Evolutionary conservation across 2,113 vertebrate species (phyloP).

Genomic region (Argyrosomus japonicus): DNA sequence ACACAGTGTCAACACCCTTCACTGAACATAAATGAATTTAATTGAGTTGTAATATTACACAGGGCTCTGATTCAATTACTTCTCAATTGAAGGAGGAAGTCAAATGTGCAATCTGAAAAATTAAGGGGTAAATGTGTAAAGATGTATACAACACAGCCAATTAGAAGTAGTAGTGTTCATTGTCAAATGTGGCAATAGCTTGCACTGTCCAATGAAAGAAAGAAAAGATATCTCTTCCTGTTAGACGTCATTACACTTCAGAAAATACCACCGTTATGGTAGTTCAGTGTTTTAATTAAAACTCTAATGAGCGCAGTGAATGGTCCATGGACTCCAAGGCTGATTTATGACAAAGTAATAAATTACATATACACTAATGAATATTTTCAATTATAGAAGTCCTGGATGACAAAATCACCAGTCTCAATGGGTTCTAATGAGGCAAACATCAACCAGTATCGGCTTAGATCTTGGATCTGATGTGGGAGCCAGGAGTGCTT

Average conservation of each 20-base stretch:
- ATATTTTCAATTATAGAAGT: conserved; percentile 64
- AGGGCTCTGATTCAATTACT: neutral
- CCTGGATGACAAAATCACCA: conserved; percentile 53
- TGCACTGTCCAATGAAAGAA: neutral
- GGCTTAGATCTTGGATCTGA: conserved; percentile 11
- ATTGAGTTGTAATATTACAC: neutral
- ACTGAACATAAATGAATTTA: neutral
- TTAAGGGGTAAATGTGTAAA: neutral
- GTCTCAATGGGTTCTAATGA: conserved; percentile 21
- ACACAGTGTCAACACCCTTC: neutral
- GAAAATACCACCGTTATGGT: conserved; percentile 46
- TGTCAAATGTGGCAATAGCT: neutral
- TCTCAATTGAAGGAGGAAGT: conserved; percentile 14
- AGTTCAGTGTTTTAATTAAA: conserved; percentile 68
- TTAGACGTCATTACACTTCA: conserved; percentile 39
- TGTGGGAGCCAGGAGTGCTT: neutral
- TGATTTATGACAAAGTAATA: conserved; percentile 66
- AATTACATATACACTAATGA: conserved; percentile 67
- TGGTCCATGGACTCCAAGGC: conserved; percentile 45
- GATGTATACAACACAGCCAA: neutral
- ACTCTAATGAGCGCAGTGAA: conserved; percentile 45
- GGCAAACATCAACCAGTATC: conserved; percentile 23
- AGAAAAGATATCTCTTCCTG: neutral
- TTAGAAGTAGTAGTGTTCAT: neutral
- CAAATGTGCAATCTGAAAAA: neutral